Conservation (phyloP, 2,797 vertebrate genomes). For the Astyanax mexicanus region DNA sequence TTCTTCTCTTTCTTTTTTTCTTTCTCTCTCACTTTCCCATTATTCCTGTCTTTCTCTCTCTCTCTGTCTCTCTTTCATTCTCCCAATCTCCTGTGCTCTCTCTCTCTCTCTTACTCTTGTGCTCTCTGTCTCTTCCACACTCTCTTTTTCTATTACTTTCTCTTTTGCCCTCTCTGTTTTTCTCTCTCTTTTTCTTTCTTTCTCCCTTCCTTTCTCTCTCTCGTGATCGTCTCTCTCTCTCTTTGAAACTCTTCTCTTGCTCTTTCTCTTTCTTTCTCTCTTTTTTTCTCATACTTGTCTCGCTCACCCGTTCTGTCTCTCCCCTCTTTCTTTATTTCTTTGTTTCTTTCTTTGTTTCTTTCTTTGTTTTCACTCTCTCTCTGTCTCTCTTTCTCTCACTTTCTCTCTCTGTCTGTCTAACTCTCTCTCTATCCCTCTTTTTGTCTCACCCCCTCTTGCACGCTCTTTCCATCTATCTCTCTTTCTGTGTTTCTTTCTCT, state of each 20-base stretch:
- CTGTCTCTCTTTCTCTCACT: slow-evolving; percentile 15
- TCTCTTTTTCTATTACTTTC: slow-evolving; percentile 44
- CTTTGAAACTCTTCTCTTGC: too few species aligned
- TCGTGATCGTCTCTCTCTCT: slow-evolving; percentile 27
- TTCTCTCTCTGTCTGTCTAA: slow-evolving; percentile 60
- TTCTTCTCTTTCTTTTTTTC: slow-evolving; percentile 36
- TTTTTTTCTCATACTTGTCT: too few species aligned
- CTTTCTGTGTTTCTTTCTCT: slow-evolving; percentile 25
- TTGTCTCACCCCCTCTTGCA: slow-evolving; percentile 42
- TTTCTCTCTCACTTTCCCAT: slow-evolving; percentile 25
- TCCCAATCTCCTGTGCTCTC: too few species aligned
- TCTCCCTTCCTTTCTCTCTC: slow-evolving; percentile 20
- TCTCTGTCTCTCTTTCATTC: slow-evolving; percentile 22
- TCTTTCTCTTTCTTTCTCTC: slow-evolving; percentile 19
- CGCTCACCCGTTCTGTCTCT: too few species aligned
- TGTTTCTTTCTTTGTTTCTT: slow-evolving; percentile 15
- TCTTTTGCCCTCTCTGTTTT: slow-evolving; percentile 12
- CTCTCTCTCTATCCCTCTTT: slow-evolving; percentile 18
- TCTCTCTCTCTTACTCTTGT: slow-evolving; percentile 20
- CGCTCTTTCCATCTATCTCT: slow-evolving; percentile 19
- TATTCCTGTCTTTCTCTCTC: slow-evolving; percentile 35
- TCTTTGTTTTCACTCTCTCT: slow-evolving; percentile 42
- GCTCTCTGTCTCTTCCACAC: slow-evolving; percentile 15
- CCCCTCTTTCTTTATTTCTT: slow-evolving; percentile 39
- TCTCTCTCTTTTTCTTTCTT: slow-evolving; percentile 40